A percentile compares a stretch with the other conserved stretches of the same genome.
Conservation (phyloP, 2,888 invertebrate species). For the Nomada goodeniana region DNA sequence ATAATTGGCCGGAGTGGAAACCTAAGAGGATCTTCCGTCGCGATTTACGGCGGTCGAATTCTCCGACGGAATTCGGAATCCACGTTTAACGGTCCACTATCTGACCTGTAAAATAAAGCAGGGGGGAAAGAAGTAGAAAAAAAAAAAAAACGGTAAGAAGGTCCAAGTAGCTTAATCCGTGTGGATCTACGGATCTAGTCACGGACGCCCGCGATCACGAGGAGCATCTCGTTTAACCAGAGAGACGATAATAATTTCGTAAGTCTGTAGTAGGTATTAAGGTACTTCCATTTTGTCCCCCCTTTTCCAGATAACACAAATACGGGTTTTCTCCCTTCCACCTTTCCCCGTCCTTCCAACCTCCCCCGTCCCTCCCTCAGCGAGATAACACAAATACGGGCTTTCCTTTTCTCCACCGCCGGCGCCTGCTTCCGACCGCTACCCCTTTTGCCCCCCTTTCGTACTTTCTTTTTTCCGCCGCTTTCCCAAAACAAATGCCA, state of each 20-base stretch:
- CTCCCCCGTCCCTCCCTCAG: not conserved
- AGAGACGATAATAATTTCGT: constrained; percentile 71
- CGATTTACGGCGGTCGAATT: constrained; percentile 38
- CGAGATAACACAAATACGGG: constrained; percentile 67
- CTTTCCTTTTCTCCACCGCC: constrained; percentile 30
- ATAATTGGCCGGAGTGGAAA: constrained; percentile 11
- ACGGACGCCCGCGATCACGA: constrained; percentile 36
- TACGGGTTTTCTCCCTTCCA: constrained; percentile 42
- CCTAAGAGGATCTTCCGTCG: not conserved
- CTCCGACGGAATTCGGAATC: constrained; percentile 31
- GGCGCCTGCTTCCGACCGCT: not conserved
- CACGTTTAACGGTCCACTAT: constrained; percentile 33
- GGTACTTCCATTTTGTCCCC: constrained; percentile 67
- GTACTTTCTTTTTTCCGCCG: constrained; percentile 7
- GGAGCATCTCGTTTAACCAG: constrained; percentile 62
- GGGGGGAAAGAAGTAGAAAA: not conserved
- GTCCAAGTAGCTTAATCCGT: constrained; percentile 42
- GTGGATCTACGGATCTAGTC: constrained; percentile 38
- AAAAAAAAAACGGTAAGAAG: constrained; percentile 16
- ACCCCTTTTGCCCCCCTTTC: constrained; percentile 11
- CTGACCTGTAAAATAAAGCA: constrained; percentile 34
- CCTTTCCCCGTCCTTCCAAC: not conserved
- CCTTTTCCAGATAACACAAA: constrained; percentile 68
- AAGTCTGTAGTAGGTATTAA: constrained; percentile 65
- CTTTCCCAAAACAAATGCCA: constrained; percentile 66